Evolutionary conservation across 2,888 invertebrate genomes (phyloP).

Genomic region (Himalopsyche tibetana): DNA sequence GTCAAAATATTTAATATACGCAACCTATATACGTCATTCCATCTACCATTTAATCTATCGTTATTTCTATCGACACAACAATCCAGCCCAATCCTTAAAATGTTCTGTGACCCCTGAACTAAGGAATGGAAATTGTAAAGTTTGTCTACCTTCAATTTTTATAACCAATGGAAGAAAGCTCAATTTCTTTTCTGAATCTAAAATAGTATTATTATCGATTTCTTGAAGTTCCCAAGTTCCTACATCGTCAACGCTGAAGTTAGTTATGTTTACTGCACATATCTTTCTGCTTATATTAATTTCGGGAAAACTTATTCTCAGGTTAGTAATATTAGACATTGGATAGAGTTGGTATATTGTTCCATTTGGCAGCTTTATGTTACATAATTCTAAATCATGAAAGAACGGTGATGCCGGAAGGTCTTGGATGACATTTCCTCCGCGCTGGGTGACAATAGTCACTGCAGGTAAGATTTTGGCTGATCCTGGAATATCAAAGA

Average conservation of each 20-base stretch:
- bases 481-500: too few species aligned
- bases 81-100: too few species aligned
- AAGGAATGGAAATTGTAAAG: neutral
- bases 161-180: neutral
- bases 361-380: conserved; percentile 43
- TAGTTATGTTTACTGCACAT: neutral
- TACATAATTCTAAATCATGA: conserved; percentile 31
- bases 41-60: too few species aligned
- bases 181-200: neutral
- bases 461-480: too few species aligned
- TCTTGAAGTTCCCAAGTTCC: conserved; percentile 6
- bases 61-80: too few species aligned
- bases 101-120: too few species aligned
- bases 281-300: neutral
- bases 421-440: neutral
- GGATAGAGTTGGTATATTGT: conserved; percentile 49
- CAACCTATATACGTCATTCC: too few species aligned
- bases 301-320: neutral
- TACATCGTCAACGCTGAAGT: neutral
- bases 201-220: neutral
- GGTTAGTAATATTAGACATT: conserved; percentile 33
- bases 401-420: neutral
- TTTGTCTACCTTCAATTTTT: neutral
- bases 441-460: neutral
- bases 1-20: too few species aligned